Percentiles rank a stretch among this genome's conserved stretches.
Evolutionary conservation across 2,888 invertebrate genomes (phyloP).

Genomic region (Caprella mutica): DNA sequence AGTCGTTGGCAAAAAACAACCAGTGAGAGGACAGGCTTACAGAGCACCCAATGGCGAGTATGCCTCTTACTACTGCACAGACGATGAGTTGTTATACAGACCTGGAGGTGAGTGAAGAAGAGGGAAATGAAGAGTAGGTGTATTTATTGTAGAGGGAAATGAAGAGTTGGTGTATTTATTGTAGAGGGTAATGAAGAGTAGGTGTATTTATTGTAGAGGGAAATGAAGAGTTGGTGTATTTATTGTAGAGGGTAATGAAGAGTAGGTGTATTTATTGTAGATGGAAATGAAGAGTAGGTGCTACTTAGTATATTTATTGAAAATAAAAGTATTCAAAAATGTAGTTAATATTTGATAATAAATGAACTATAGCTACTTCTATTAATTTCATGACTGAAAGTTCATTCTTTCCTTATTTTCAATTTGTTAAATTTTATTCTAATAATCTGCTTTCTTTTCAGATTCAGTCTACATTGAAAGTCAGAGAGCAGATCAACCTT

Average conservation of each 20-base stretch:
- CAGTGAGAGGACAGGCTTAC: slow-evolving; percentile 38
- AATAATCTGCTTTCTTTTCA: too few relatives aligned
- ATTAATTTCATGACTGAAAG: too few relatives aligned
- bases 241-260: background rate
- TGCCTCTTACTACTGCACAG: slow-evolving; percentile 38
- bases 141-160: background rate
- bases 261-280: background rate
- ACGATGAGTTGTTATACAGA: slow-evolving; percentile 39
- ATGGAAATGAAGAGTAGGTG: background rate
- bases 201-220: background rate
- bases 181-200: background rate
- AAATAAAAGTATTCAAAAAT: too few relatives aligned
- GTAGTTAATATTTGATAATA: too few relatives aligned
- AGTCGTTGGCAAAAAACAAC: slow-evolving; percentile 38
- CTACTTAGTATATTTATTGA: too few relatives aligned
- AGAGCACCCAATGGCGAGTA: slow-evolving; percentile 37
- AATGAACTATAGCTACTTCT: too few relatives aligned
- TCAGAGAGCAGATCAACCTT: slow-evolving; percentile 43
- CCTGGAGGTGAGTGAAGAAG: slow-evolving; percentile 39
- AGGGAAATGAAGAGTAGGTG: background rate
- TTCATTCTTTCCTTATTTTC: too few relatives aligned
- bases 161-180: too few relatives aligned
- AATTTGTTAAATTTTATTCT: too few relatives aligned
- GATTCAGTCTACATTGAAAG: slow-evolving; percentile 44
- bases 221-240: background rate